Evolutionary conservation across 2,888 invertebrate genomes (phyloP).

Genomic region (Drosophila peninsularis): DNA sequence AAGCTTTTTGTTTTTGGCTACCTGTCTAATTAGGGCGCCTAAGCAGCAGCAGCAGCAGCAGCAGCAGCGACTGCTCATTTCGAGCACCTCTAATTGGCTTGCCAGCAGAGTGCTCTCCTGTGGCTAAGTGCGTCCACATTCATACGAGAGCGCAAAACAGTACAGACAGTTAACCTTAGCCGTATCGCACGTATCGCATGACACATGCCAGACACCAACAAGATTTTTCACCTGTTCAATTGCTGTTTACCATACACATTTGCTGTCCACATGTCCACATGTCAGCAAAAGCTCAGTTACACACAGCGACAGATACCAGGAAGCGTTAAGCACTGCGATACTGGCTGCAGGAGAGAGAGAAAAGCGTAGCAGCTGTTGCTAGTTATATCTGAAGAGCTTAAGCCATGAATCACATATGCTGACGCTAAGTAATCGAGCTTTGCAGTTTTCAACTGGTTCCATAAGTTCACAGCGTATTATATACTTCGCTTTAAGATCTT

Average conservation of each 20-base stretch:
- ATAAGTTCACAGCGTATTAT: not conserved
- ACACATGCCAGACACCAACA: slow-evolving; percentile 62
- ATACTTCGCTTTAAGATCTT: not conserved
- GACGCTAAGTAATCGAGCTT: slow-evolving; percentile 17
- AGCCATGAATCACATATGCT: slow-evolving; percentile 14
- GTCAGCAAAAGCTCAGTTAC: slow-evolving; percentile 44
- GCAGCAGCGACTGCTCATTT: slow-evolving; percentile 34
- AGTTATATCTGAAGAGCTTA: slow-evolving; percentile 15
- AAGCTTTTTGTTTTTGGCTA: slow-evolving; percentile 30
- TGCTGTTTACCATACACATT: slow-evolving; percentile 49
- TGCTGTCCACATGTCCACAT: slow-evolving; percentile 56
- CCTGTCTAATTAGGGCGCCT: slow-evolving; percentile 50
- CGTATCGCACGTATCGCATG: slow-evolving; percentile 51
- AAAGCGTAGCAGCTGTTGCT: slow-evolving; percentile 26
- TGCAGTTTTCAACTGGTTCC: slow-evolving; percentile 5
- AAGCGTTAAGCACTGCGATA: slow-evolving; percentile 17
- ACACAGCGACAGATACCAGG: slow-evolving; percentile 28
- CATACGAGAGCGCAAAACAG: slow-evolving; percentile 3
- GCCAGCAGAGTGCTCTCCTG: slow-evolving; percentile 30
- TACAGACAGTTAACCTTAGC: slow-evolving; percentile 37
- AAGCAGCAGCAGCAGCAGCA: slow-evolving; percentile 15
- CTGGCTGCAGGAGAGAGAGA: not conserved
- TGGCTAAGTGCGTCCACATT: slow-evolving; percentile 20
- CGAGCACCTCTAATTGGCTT: slow-evolving; percentile 60
- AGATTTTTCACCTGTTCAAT: slow-evolving; percentile 70